phyloP scores from a whole-genome alignment of 2,888 invertebrate genomes.

The Lithodes maja region DNA sequence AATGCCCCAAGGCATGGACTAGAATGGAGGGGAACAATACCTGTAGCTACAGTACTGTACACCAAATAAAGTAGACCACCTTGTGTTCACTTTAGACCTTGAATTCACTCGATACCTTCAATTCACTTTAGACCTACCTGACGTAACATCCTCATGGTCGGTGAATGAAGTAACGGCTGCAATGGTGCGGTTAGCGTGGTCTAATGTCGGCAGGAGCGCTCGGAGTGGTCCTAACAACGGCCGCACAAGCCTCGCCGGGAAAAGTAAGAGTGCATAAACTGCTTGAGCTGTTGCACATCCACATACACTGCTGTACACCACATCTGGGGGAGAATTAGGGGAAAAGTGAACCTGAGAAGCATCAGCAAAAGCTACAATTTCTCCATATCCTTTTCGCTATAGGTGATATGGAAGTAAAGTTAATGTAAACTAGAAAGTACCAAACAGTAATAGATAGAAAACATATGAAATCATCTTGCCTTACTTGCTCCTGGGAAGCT shows the following conservation, averaged over 20 bases:
- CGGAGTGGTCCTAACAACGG: constrained; percentile 75
- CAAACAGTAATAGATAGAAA: too few species aligned
- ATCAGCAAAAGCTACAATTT: not conserved
- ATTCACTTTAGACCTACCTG: constrained; percentile 43
- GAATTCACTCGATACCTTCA: not conserved
- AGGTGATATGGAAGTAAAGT: too few species aligned
- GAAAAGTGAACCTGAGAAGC: not conserved
- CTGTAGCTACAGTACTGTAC: too few species aligned
- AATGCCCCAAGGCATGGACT: too few species aligned
- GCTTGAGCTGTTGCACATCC: constrained; percentile 80
- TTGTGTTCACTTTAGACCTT: not conserved
- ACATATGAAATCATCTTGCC: too few species aligned
- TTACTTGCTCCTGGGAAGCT: too few species aligned
- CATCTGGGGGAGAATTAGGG: constrained; percentile 73
- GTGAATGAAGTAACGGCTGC: constrained; percentile 65
- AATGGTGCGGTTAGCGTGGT: constrained; percentile 71
- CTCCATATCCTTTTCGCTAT: too few species aligned
- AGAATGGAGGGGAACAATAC: too few species aligned
- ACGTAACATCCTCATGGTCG: constrained; percentile 66
- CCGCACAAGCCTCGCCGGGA: constrained; percentile 75
- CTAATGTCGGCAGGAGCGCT: constrained; percentile 74
- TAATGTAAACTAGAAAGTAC: too few species aligned
- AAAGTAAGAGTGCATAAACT: constrained; percentile 78
- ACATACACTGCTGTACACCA: constrained; percentile 78
- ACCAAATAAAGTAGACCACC: too few species aligned